Evolutionary conservation across 2,797 vertebrate genomes (phyloP), one percentile per base, ranked within the genome.

Genomic region (Mormyrus proboscirostris): DNA sequence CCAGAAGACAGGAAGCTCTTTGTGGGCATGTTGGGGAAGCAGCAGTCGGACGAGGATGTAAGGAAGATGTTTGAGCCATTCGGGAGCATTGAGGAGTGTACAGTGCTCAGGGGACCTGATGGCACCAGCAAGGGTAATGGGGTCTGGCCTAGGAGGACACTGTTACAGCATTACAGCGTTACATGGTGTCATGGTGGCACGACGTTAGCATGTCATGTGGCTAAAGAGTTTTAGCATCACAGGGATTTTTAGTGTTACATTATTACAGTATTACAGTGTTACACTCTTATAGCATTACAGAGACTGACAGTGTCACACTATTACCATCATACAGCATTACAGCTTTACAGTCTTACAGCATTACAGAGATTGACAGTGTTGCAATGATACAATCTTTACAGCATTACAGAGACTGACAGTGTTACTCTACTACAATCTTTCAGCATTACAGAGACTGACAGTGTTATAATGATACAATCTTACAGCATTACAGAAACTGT

Each of bases 11-110:
- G 98, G 93, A 98, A 98, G 94, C 94, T 98, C 90, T 98, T 98
- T 93, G 98, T 98, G 89, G 97, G 98, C 88, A 98, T 98, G 98
- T 94, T 98, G 93, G 97, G 97, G 88, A 98, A 98, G 94, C 97
- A 98, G 93, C 98, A 98, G 94, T 97, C 97, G 19, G 98, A 98
- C 73, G 98, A 98, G 90, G 97, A 98, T 0, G 97, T 98, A 87
- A 96, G 96, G 92, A 96, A 97, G 95, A 96, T 98, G 95, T 98
- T 98, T 7, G 97, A 98, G 91, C 96, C 97, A 2, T 98, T 98
- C 0, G 98, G 98, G 90, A 97, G 95, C 93, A 99, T 99, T 89
- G 97, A 98, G 0, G 97, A 99, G 95, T 98, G 97, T 92, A 98
- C 97, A 7, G 97, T 99, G 90, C 96, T 99, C 89, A 96, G 97